Conservation (phyloP, 2,113 vertebrate species). For the Calcarius ornatus region DNA sequence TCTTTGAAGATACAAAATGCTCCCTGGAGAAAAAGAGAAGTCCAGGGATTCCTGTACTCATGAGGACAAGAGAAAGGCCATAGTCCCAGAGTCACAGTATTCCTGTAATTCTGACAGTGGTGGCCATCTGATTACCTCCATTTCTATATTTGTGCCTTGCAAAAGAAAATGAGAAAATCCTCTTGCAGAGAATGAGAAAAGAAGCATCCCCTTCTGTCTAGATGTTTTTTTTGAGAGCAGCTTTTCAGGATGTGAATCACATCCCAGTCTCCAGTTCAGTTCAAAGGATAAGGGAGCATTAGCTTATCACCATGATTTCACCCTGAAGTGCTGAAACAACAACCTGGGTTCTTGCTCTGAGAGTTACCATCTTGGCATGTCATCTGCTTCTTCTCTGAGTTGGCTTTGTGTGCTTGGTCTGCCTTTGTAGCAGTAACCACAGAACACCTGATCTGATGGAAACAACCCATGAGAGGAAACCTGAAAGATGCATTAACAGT, state of each 20-base stretch:
- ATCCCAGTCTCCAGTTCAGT: neutral
- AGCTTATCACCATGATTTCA: neutral
- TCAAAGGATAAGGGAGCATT: neutral
- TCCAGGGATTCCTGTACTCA: neutral
- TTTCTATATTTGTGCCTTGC: neutral
- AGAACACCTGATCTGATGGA: neutral
- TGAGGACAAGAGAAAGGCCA: neutral
- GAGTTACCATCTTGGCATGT: neutral
- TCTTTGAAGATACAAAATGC: neutral
- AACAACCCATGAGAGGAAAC: neutral
- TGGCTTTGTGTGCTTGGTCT: neutral
- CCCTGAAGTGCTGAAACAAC: neutral
- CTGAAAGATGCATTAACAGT: neutral
- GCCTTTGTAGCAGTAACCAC: neutral
- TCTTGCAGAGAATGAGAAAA: neutral
- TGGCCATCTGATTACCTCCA: neutral
- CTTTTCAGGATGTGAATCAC: neutral
- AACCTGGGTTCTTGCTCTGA: neutral
- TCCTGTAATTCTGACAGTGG: neutral
- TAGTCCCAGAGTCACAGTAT: neutral
- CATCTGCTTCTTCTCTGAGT: neutral
- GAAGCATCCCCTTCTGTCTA: neutral
- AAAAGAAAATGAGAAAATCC: neutral
- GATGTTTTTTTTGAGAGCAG: neutral
- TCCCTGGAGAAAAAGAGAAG: neutral